A percentile compares a stretch with the other conserved stretches of the same genome.
Conservation (phyloP, 2,888 invertebrate species). For the Ceriagrion tenellum region DNA sequence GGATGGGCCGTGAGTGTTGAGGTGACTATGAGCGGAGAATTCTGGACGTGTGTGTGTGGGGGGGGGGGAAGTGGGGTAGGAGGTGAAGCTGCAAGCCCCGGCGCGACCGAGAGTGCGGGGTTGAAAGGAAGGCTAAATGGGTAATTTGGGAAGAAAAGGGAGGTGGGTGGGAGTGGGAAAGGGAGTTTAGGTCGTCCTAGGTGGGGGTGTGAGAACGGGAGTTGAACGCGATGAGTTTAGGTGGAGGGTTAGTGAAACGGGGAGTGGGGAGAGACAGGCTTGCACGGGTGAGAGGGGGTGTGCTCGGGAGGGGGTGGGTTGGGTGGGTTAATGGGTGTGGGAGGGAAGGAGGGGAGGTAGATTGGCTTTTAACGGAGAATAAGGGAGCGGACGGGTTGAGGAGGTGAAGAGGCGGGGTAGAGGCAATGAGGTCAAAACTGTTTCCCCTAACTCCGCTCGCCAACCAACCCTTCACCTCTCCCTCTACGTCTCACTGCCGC, state of each 20-base stretch:
- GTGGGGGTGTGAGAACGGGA: neutral
- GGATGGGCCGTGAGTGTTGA: neutral
- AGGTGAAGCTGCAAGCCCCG: neutral
- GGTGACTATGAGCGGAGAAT: neutral
- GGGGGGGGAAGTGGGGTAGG: neutral
- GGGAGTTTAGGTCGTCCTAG: neutral
- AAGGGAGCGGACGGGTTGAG: neutral
- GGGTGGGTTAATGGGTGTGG: neutral
- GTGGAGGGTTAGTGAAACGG: neutral
- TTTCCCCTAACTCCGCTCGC: neutral
- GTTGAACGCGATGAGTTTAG: neutral
- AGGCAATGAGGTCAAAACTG: conserved; percentile 33
- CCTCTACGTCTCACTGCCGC: neutral
- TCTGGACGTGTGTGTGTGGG: neutral
- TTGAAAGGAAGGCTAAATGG: neutral
- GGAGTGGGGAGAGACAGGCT: neutral
- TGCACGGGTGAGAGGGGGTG: neutral
- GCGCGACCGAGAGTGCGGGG: conserved; percentile 22
- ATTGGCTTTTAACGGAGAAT: conserved; percentile 35
- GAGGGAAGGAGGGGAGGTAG: neutral
- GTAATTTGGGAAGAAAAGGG: conserved; percentile 26
- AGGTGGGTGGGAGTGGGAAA: neutral
- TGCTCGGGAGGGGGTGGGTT: neutral
- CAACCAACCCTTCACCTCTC: neutral
- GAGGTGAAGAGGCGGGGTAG: conserved; percentile 5